Conservation (phyloP, 2,888 invertebrate genomes). For the Mayetiola destructor region DNA sequence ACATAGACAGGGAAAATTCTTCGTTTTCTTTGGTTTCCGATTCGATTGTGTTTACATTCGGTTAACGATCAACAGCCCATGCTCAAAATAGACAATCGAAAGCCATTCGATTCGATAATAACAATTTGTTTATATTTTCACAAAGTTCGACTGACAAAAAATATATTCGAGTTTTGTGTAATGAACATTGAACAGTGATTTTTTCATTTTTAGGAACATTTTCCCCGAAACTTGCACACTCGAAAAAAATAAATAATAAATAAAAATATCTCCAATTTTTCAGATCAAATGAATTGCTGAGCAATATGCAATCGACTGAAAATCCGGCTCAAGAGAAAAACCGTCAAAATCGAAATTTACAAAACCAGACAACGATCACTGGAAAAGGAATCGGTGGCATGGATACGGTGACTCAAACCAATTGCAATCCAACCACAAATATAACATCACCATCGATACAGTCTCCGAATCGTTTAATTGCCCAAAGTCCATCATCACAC, state of each 20-base stretch:
- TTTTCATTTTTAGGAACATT: neutral
- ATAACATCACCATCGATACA: neutral
- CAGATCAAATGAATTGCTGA: neutral
- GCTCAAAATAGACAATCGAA: neutral
- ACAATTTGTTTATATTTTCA: neutral
- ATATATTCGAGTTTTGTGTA: neutral
- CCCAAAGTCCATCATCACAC: neutral
- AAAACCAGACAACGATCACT: neutral
- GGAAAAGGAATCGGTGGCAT: neutral
- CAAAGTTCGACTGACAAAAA: neutral
- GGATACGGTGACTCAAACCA: neutral
- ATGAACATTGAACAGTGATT: neutral
- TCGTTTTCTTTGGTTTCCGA: too few species aligned
- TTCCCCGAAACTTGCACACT: neutral
- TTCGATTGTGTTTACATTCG: conserved; percentile 6
- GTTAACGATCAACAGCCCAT: neutral
- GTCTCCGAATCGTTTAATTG: neutral
- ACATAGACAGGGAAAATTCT: neutral
- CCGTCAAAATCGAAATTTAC: neutral
- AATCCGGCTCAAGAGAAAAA: neutral
- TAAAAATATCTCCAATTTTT: neutral
- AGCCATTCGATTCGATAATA: neutral
- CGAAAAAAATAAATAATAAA: neutral
- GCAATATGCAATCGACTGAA: neutral
- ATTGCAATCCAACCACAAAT: neutral